Evolutionary conservation across 2,797 vertebrate genomes (phyloP).

Genomic region (Manis crassicaudata): DNA sequence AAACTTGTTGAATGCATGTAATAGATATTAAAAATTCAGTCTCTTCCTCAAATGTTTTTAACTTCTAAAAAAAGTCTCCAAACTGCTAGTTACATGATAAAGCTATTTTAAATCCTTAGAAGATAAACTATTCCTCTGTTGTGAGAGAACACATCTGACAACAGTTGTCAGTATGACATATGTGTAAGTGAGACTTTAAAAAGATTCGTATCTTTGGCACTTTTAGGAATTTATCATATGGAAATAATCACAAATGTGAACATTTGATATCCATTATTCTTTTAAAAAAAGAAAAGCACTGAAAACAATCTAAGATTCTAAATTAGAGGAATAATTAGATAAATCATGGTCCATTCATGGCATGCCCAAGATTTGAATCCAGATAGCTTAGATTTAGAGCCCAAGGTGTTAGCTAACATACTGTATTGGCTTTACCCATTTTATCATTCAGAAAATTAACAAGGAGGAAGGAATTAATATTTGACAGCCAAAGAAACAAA

Average conservation of each 20-base stretch:
- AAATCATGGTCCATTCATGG: not conserved
- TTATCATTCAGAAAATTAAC: not conserved
- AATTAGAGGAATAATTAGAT: not conserved
- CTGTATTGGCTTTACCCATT: not conserved
- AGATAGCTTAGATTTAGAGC: not conserved
- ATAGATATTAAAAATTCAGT: not conserved
- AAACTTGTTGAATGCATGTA: not conserved
- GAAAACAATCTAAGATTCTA: not conserved
- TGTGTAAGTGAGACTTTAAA: not conserved
- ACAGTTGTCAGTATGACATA: not conserved
- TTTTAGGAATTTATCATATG: not conserved
- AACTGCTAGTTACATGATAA: not conserved
- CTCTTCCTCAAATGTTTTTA: not conserved
- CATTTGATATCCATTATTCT: not conserved
- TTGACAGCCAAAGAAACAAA: constrained; percentile 3
- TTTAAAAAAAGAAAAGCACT: not conserved
- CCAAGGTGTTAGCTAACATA: not conserved
- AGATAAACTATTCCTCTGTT: not conserved
- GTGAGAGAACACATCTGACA: not conserved
- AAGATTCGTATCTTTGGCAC: not conserved
- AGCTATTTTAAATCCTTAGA: not conserved
- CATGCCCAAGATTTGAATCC: not conserved
- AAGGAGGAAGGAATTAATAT: not conserved
- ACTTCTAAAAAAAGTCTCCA: not conserved
- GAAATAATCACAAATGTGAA: not conserved